Percentiles rank a stretch among this genome's conserved stretches.
Conservation (phyloP, 2,797 vertebrate genomes). For the Karalla daura region DNA sequence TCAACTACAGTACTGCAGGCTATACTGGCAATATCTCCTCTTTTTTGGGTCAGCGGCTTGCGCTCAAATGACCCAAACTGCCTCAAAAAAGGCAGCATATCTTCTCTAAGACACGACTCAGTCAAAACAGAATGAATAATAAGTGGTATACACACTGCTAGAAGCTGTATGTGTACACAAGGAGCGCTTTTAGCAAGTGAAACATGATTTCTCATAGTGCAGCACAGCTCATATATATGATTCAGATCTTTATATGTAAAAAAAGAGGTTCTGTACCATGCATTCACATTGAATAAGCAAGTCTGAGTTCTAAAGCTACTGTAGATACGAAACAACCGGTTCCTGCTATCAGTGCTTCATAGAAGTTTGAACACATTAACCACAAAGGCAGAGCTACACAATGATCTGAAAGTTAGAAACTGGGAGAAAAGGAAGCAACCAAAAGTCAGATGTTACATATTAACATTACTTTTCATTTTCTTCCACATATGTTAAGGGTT, state of each 20-base stretch:
- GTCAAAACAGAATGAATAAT: background rate
- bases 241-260: no score
- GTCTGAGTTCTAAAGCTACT: background rate
- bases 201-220: background rate
- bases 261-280: background rate
- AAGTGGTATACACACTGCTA: background rate
- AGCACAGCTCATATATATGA: no score
- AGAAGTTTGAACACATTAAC: background rate
- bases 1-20: background rate
- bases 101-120: background rate
- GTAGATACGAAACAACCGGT: background rate
- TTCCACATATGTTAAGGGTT: background rate
- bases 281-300: background rate
- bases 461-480: no score
- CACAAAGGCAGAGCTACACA: background rate
- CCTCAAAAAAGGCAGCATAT: background rate
- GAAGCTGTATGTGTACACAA: background rate
- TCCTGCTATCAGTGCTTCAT: background rate
- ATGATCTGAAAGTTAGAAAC: background rate
- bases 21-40: background rate
- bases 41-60: slow-evolving; percentile 4
- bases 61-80: background rate
- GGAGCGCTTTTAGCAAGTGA: no score
- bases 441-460: no score
- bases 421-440: no score